These are phyloP conservation scores for Strix uralensis DNA, from an alignment of 2,113 vertebrate genomes.

Conservation along the genomic window DNA sequence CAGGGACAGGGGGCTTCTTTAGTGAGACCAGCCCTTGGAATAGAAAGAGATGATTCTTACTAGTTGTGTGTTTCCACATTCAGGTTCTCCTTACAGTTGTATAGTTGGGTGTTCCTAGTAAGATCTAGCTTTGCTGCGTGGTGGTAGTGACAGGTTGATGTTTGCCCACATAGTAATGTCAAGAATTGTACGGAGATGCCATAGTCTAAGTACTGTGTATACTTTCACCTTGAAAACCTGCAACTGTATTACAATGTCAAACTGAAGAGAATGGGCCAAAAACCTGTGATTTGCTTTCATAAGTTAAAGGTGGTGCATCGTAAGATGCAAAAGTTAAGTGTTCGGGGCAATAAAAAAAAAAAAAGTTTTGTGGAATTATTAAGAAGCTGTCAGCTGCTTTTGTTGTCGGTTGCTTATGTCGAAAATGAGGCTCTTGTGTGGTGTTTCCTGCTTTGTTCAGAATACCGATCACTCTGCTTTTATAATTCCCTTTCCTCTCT, in stretches of 20 bases:
- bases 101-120: background rate
- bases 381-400: background rate
- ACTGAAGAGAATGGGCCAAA: background rate
- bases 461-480: background rate
- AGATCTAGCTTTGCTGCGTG: background rate
- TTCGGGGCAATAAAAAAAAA: background rate
- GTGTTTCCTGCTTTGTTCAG: background rate
- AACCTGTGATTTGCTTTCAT: background rate
- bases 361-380: background rate
- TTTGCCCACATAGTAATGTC: background rate
- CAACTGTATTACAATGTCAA: background rate
- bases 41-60: fast-evolving
- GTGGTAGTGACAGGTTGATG: background rate
- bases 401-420: background rate
- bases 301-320: background rate
- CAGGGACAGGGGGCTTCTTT: background rate
- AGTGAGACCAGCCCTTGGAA: background rate
- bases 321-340: background rate
- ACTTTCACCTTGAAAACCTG: background rate
- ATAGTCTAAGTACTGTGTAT: background rate
- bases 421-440: background rate
- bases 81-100: background rate
- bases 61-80: background rate
- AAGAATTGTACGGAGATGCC: background rate
- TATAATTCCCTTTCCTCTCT: background rate